These are phyloP conservation scores for Melitaea cinxia DNA, from an alignment of 1,140 invertebrate species.

Conservation along the genomic window DNA sequence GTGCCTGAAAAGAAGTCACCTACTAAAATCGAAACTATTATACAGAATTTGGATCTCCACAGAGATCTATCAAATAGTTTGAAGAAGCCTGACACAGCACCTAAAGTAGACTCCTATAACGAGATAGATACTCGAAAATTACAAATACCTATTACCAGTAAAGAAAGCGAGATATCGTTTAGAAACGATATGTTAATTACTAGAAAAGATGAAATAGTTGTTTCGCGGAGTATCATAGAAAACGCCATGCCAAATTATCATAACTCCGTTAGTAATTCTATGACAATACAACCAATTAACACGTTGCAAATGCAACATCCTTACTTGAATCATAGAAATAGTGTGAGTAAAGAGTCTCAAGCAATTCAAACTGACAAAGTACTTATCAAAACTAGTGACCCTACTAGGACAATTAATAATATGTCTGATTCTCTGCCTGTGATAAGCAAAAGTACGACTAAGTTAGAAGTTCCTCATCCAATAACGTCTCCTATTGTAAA, in stretches of 20 bases:
- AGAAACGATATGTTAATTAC: slow-evolving; percentile 55
- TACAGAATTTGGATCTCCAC: slow-evolving; percentile 65
- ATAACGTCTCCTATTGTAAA: slow-evolving; percentile 75
- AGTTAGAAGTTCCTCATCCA: slow-evolving; percentile 74
- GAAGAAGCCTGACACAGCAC: slow-evolving; percentile 57
- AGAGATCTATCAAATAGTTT: slow-evolving; percentile 50
- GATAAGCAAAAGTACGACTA: slow-evolving; percentile 67
- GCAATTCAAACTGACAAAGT: slow-evolving; percentile 73
- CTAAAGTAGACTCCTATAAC: slow-evolving; percentile 59
- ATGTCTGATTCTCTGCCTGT: slow-evolving; percentile 57
- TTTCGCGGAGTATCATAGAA: slow-evolving; percentile 68
- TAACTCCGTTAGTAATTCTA: slow-evolving; percentile 61
- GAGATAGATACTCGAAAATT: slow-evolving; percentile 59
- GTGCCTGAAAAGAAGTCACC: slow-evolving; percentile 63
- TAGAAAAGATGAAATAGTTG: slow-evolving; percentile 67
- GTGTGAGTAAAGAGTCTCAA: slow-evolving; percentile 69
- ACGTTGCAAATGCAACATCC: slow-evolving; percentile 61
- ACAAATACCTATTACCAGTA: slow-evolving; percentile 52
- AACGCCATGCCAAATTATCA: slow-evolving; percentile 60
- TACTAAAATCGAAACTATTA: slow-evolving; percentile 70
- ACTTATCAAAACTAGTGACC: slow-evolving; percentile 58
- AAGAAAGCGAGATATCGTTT: slow-evolving; percentile 65
- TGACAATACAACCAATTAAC: slow-evolving; percentile 74
- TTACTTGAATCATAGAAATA: slow-evolving; percentile 62
- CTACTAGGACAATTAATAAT: slow-evolving; percentile 51